A percentile compares a stretch with the other conserved stretches of the same genome.
These are phyloP conservation scores for Phylloscopus trochilus DNA, from an alignment of 2,113 vertebrate species.

Conservation along the genomic window DNA sequence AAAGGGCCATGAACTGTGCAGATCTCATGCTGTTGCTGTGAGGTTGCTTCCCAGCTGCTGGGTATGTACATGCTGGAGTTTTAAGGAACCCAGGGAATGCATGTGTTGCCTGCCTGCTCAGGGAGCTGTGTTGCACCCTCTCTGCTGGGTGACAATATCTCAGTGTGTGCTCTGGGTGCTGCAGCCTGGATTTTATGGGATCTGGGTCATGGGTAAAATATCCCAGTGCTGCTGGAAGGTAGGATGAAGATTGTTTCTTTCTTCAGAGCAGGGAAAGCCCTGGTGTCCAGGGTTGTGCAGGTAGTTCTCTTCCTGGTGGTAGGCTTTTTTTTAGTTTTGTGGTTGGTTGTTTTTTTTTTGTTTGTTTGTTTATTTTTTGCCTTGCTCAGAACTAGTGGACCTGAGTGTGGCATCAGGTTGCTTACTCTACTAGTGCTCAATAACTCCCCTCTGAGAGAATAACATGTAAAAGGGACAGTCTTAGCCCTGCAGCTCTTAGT, in stretches of 20 bases:
- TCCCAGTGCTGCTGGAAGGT: neutral
- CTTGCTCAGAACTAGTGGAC: neutral
- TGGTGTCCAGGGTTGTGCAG: neutral
- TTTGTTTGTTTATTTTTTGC: neutral
- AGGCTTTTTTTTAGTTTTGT: neutral
- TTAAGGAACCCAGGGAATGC: neutral
- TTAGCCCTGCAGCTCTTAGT: neutral
- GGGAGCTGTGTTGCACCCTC: neutral
- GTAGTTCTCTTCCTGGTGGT: neutral
- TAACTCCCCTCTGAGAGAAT: neutral
- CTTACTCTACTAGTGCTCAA: neutral
- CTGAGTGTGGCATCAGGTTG: neutral
- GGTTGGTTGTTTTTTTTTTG: neutral
- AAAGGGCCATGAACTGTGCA: neutral
- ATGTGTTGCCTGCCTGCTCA: neutral
- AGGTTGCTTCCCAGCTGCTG: neutral
- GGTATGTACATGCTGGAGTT: neutral
- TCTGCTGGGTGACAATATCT: neutral
- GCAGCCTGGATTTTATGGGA: neutral
- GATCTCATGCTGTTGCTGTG: neutral
- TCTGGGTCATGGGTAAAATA: neutral
- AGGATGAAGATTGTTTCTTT: neutral
- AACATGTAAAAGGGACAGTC: neutral
- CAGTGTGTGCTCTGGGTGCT: neutral
- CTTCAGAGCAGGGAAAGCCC: neutral